These are phyloP conservation scores for Rhinolophus sinicus DNA, from an alignment of 2,113 vertebrate genomes.

Conservation along the genomic window DNA sequence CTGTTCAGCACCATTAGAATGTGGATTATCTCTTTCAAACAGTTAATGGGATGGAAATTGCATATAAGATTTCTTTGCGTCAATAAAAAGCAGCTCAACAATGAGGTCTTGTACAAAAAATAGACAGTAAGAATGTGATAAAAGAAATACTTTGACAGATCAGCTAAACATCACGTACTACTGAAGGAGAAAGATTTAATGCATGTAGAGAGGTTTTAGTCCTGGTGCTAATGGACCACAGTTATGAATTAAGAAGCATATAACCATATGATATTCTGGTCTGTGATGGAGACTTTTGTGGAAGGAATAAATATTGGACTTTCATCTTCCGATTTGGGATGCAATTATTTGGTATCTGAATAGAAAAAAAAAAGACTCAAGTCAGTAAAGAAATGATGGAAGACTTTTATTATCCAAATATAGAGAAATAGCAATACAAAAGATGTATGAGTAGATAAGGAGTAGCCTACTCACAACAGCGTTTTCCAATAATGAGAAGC, in stretches of 20 bases:
- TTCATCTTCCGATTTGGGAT: background rate
- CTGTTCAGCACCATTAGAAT: conserved; percentile 59
- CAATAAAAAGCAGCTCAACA: conserved; percentile 68
- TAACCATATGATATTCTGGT: conserved; percentile 55
- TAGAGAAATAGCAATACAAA: background rate
- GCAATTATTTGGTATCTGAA: conserved; percentile 47
- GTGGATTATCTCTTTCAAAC: conserved; percentile 64
- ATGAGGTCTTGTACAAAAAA: conserved; percentile 59
- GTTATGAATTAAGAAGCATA: conserved; percentile 53
- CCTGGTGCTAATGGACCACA: conserved; percentile 46
- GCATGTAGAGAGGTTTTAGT: conserved; percentile 57
- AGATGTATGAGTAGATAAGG: background rate
- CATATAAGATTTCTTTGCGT: conserved; percentile 70
- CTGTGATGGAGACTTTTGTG: conserved; percentile 23
- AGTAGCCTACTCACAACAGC: background rate
- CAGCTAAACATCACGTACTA: conserved; percentile 42
- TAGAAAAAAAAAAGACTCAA: conserved; percentile 37
- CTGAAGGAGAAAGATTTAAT: conserved; percentile 63
- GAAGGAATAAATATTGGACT: conserved; percentile 17
- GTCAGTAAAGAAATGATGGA: conserved; percentile 37
- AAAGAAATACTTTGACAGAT: conserved; percentile 76
- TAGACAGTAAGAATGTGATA: conserved; percentile 62
- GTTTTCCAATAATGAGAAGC: conserved; percentile 2
- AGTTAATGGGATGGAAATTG: conserved; percentile 76
- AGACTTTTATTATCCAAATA: conserved; percentile 17